Percentiles rank a stretch among this genome's conserved stretches.
These are phyloP conservation scores for Acridotheres tristis DNA, from an alignment of 2,797 vertebrate genomes.

Conservation along the genomic window DNA sequence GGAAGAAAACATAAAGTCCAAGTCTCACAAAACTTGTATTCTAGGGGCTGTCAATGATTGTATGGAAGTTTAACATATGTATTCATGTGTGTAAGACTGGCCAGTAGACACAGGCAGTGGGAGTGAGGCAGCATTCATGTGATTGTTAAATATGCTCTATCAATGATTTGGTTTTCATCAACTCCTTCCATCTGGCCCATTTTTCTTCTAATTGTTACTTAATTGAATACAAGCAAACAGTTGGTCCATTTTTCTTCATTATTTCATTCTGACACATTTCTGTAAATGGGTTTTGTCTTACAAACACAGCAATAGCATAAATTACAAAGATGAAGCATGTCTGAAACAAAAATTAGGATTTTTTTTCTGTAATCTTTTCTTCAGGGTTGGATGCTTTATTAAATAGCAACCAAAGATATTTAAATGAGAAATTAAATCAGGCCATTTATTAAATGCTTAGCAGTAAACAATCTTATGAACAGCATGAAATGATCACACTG, in stretches of 20 bases:
- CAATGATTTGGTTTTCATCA: conserved; percentile 41
- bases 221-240: conserved; percentile 59
- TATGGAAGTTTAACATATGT: background rate
- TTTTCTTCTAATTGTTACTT: conserved; percentile 53
- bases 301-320: conserved; percentile 4
- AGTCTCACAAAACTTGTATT: background rate
- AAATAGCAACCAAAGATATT: conserved; percentile 17
- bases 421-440: conserved; percentile 33
- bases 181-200: conserved; percentile 53
- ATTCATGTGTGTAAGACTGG: background rate
- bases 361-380: conserved; percentile 15
- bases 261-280: conserved; percentile 62
- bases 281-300: conserved; percentile 50
- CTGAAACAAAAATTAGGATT: background rate
- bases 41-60: background rate
- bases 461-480: conserved; percentile 10
- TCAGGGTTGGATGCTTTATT: background rate
- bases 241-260: conserved; percentile 68
- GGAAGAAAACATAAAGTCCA: background rate
- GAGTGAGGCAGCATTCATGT: background rate
- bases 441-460: conserved; percentile 29
- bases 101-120: background rate
- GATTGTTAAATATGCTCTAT: conserved; percentile 16
- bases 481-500: background rate
- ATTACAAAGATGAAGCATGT: conserved; percentile 23